These are phyloP conservation scores for Osmerus mordax DNA, from an alignment of 2,113 vertebrate genomes.

Conservation along the genomic window DNA sequence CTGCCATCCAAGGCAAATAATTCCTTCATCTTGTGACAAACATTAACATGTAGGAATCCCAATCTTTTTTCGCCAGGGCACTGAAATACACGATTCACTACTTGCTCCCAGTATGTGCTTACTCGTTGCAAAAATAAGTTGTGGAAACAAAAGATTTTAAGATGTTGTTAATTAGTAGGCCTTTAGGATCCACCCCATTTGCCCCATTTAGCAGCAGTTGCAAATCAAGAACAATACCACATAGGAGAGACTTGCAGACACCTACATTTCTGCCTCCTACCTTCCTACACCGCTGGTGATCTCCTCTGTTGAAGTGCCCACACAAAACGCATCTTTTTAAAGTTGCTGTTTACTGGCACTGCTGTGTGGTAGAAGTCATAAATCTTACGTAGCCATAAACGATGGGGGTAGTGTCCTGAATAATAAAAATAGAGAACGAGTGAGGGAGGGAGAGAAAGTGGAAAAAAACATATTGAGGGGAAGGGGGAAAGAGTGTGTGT, in stretches of 20 bases:
- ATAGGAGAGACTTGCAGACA: constrained; percentile 76
- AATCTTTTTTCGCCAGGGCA: neutral
- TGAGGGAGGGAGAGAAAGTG: constrained; percentile 35
- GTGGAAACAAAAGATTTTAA: constrained; percentile 8
- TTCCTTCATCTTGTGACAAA: neutral
- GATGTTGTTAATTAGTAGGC: constrained; percentile 62
- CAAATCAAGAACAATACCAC: constrained; percentile 50
- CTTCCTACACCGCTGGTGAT: constrained; percentile 78
- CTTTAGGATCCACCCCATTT: constrained; percentile 26
- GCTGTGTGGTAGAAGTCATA: constrained; percentile 72
- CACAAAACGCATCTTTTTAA: constrained; percentile 74
- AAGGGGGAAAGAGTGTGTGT: constrained; percentile 27
- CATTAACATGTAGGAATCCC: constrained; percentile 19
- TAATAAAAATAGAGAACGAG: constrained; percentile 68
- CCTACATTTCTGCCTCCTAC: constrained; percentile 79
- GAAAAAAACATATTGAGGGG: constrained; percentile 37
- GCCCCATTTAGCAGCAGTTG: constrained; percentile 44
- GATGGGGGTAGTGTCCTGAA: constrained; percentile 74
- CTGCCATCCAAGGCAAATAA: constrained; percentile 15
- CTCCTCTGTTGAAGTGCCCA: constrained; percentile 68
- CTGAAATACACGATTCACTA: neutral
- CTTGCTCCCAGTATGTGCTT: neutral
- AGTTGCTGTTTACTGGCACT: constrained; percentile 69
- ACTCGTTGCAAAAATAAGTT: constrained; percentile 12
- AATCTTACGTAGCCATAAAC: constrained; percentile 80